These are phyloP conservation scores for Cephus rjabovi DNA, from an alignment of 2,888 invertebrate species.

Conservation along the genomic window DNA sequence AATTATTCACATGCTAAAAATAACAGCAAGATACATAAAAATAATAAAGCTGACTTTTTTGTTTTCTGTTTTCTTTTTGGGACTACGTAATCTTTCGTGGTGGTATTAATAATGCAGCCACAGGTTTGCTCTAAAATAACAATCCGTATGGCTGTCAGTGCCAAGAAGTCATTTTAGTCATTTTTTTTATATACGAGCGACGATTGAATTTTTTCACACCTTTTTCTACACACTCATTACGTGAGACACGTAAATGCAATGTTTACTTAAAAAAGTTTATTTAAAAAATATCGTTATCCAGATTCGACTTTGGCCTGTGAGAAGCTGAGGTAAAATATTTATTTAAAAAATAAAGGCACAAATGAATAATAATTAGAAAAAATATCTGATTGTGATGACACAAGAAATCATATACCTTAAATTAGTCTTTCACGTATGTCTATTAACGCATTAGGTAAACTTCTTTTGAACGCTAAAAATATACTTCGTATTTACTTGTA, in stretches of 20 bases:
- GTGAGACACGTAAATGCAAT: not conserved
- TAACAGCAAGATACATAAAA: not conserved
- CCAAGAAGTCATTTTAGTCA: not conserved
- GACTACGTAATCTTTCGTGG: not conserved
- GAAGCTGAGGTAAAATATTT: no score
- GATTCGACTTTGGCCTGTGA: not conserved
- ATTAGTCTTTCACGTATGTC: not conserved
- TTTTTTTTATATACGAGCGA: not conserved
- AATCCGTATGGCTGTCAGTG: not conserved
- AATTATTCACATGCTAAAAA: not conserved
- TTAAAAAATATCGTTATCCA: not conserved
- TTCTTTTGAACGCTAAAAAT: not conserved
- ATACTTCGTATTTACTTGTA: not conserved
- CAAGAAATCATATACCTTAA: not conserved
- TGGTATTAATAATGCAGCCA: not conserved
- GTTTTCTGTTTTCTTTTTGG: not conserved
- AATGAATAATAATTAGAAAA: not conserved
- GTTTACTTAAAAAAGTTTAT: not conserved
- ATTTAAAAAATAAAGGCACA: no score
- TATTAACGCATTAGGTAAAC: not conserved
- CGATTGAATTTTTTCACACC: not conserved
- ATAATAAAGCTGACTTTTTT: not conserved
- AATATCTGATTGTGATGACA: not conserved
- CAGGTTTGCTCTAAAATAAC: not conserved
- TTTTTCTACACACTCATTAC: not conserved